These are phyloP conservation scores for Agapostemon virescens DNA, from an alignment of 2,888 invertebrate species.

Conservation along the genomic window DNA sequence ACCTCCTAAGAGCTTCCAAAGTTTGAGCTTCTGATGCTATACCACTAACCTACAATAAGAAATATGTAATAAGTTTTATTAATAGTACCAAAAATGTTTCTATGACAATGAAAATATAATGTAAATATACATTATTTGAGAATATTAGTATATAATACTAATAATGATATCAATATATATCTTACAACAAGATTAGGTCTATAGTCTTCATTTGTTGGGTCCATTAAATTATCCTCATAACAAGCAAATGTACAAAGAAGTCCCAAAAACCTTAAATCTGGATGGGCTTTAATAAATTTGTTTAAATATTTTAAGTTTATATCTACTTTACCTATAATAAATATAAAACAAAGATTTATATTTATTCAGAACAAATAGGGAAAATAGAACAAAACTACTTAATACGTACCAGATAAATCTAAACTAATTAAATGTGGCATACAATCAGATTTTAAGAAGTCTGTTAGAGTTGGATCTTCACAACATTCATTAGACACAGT, in stretches of 20 bases:
- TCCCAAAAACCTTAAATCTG: constrained; percentile 82
- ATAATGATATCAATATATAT: constrained; percentile 35
- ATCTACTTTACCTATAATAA: constrained; percentile 81
- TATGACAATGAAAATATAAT: neutral
- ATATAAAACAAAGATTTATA: constrained; percentile 3
- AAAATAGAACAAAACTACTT: constrained; percentile 5
- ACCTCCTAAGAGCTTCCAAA: constrained; percentile 83
- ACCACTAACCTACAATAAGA: constrained; percentile 81
- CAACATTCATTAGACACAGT: constrained; percentile 75
- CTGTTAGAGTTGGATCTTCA: constrained; percentile 78
- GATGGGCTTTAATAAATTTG: constrained; percentile 81
- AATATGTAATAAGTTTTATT: constrained; percentile 7
- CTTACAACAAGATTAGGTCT: constrained; percentile 80
- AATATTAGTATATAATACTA: constrained; percentile 11
- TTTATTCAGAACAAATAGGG: constrained; percentile 10
- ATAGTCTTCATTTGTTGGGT: constrained; percentile 79
- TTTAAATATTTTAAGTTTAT: constrained; percentile 80
- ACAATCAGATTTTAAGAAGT: constrained; percentile 81
- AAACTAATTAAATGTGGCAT: constrained; percentile 83
- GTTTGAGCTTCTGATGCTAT: constrained; percentile 83
- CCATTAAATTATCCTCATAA: constrained; percentile 81
- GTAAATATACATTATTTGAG: constrained; percentile 4
- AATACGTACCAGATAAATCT: constrained; percentile 84
- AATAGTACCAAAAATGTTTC: neutral
- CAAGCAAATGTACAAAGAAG: constrained; percentile 83